phyloP scores from a whole-genome alignment of 2,113 vertebrate species.

The Mystacornis crossleyi region DNA sequence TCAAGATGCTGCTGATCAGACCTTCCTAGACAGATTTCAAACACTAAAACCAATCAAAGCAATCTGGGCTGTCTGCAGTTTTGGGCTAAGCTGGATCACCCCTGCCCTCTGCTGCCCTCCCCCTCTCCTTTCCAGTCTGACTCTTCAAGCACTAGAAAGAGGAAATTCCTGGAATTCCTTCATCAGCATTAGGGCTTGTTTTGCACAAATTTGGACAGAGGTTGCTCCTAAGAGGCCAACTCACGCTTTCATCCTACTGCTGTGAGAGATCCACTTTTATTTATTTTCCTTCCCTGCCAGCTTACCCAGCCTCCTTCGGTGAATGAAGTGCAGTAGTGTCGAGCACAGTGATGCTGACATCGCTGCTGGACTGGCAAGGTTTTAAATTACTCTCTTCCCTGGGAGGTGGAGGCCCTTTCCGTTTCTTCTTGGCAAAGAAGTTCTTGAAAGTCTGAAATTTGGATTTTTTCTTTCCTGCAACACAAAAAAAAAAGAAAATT shows the following conservation, averaged over 20 bases:
- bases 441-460: constrained; percentile 91
- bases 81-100: not conserved
- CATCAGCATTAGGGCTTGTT: constrained; percentile 55
- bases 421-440: constrained; percentile 91
- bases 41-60: not conserved
- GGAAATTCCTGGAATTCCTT: constrained; percentile 71
- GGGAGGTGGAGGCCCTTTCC: constrained; percentile 71
- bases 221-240: constrained; percentile 10
- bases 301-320: constrained; percentile 78
- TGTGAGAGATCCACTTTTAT: not conserved
- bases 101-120: not conserved
- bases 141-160: constrained; percentile 35
- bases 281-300: not conserved
- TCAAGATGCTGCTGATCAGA: not conserved
- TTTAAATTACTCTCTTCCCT: constrained; percentile 69
- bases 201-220: constrained; percentile 44
- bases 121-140: not conserved
- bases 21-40: not conserved
- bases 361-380: constrained; percentile 80
- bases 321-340: constrained; percentile 52
- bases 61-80: not conserved
- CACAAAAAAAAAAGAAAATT: not conserved
- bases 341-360: constrained; percentile 73
- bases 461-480: constrained; percentile 90
- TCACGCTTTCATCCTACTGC: constrained; percentile 13